phyloP scores from a whole-genome alignment of 2,888 invertebrate species.

The Allygus modestus region DNA sequence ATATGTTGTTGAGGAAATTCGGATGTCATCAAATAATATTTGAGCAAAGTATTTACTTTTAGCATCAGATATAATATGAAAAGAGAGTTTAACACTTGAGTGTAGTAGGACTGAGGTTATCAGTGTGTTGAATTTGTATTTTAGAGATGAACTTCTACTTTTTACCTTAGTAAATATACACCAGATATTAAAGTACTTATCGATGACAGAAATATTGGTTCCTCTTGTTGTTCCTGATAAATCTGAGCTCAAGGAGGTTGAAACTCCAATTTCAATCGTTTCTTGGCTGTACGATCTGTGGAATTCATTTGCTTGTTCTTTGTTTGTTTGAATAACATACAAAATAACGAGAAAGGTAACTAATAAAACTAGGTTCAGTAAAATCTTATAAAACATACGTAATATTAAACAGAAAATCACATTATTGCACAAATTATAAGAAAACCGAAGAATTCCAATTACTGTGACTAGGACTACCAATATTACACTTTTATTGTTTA shows the following conservation, averaged over 20 bases:
- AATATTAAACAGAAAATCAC: not conserved
- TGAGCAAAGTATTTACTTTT: constrained; percentile 78
- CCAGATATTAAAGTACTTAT: constrained; percentile 75
- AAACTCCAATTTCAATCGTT: not conserved
- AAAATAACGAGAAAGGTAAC: constrained; percentile 71
- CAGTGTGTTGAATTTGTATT: constrained; percentile 77
- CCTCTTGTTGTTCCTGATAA: not conserved
- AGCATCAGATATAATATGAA: constrained; percentile 81
- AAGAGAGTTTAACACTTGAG: constrained; percentile 77
- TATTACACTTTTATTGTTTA: too few relatives aligned
- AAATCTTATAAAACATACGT: constrained; percentile 62
- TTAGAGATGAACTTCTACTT: constrained; percentile 76
- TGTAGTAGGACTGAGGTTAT: constrained; percentile 76
- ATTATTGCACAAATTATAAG: constrained; percentile 36
- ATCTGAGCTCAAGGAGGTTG: constrained; percentile 21
- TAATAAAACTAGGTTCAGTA: constrained; percentile 62
- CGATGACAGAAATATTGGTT: constrained; percentile 1
- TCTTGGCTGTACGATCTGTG: constrained; percentile 3
- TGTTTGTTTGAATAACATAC: constrained; percentile 70
- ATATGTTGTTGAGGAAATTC: constrained; percentile 72
- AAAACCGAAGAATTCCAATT: too few relatives aligned
- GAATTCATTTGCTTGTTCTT: not conserved
- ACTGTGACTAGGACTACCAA: too few relatives aligned
- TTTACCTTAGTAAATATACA: constrained; percentile 79
- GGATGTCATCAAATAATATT: constrained; percentile 75